Conservation (phyloP, 1,140 invertebrate species). For the Formica selysi region DNA sequence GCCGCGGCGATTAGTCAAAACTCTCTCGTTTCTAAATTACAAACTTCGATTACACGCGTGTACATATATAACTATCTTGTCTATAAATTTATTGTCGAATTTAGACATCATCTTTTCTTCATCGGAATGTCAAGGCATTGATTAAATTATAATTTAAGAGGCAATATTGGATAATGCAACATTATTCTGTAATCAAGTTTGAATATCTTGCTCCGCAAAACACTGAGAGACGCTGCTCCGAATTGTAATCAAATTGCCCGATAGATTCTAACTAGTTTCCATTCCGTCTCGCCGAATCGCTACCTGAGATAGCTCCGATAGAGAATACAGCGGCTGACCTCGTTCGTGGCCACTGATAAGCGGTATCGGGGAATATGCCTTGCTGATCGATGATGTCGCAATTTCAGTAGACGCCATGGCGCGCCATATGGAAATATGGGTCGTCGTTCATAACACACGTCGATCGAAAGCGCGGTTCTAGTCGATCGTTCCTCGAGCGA, state of each 20-base stretch:
- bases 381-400: constrained; percentile 46
- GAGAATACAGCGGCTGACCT: constrained; percentile 29
- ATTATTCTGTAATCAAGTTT: background rate
- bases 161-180: background rate
- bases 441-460: constrained; percentile 35
- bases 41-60: background rate
- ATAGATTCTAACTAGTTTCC: background rate
- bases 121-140: background rate
- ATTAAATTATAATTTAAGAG: background rate
- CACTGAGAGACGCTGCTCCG: background rate
- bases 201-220: background rate
- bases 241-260: background rate
- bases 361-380: constrained; percentile 5
- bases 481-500: constrained; percentile 1
- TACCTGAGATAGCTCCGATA: background rate
- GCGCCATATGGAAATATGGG: constrained; percentile 47
- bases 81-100: background rate
- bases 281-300: background rate
- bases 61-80: background rate
- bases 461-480: constrained; percentile 39
- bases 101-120: background rate
- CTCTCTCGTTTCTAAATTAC: constrained; percentile 2
- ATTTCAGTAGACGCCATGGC: constrained; percentile 47
- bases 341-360: constrained; percentile 31
- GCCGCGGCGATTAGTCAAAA: constrained; percentile 18